A percentile compares a stretch with the other conserved stretches of the same genome.
These are phyloP conservation scores for Drosophila mayaguana DNA, from an alignment of 2,888 invertebrate species.

Conservation along the genomic window DNA sequence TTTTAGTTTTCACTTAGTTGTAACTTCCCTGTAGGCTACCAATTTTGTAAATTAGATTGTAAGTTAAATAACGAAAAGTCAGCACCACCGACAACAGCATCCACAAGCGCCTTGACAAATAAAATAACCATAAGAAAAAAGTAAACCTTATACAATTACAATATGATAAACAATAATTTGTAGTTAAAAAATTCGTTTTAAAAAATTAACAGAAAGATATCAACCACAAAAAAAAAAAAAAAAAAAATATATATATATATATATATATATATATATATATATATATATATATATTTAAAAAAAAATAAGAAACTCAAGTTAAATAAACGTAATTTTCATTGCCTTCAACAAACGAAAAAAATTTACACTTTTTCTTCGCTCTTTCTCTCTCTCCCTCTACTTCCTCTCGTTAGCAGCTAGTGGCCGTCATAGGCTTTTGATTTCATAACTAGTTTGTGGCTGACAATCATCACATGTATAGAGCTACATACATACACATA, in stretches of 20 bases:
- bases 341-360: slow-evolving; percentile 45
- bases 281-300: too few species aligned
- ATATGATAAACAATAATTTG: slow-evolving; percentile 39
- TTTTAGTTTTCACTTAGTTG: slow-evolving; percentile 52
- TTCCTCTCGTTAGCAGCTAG: slow-evolving; percentile 29
- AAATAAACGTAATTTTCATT: slow-evolving; percentile 63
- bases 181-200: slow-evolving; percentile 26
- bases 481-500: not conserved
- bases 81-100: slow-evolving; percentile 24
- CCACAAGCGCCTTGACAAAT: slow-evolving; percentile 30
- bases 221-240: not conserved
- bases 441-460: slow-evolving; percentile 53
- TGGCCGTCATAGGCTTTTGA: slow-evolving; percentile 29
- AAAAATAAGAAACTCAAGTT: slow-evolving; percentile 33
- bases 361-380: slow-evolving; percentile 47
- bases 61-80: slow-evolving; percentile 39
- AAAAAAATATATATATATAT: slow-evolving; percentile 3
- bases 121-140: slow-evolving; percentile 22
- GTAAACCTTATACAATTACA: slow-evolving; percentile 23
- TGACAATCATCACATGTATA: slow-evolving; percentile 34
- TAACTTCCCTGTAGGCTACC: slow-evolving; percentile 59
- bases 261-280: too few species aligned
- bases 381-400: not conserved
- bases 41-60: slow-evolving; percentile 60
- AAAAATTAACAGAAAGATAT: slow-evolving; percentile 21